phyloP scores from a whole-genome alignment of 2,797 vertebrate species.

The Acipenser ruthenus region DNA sequence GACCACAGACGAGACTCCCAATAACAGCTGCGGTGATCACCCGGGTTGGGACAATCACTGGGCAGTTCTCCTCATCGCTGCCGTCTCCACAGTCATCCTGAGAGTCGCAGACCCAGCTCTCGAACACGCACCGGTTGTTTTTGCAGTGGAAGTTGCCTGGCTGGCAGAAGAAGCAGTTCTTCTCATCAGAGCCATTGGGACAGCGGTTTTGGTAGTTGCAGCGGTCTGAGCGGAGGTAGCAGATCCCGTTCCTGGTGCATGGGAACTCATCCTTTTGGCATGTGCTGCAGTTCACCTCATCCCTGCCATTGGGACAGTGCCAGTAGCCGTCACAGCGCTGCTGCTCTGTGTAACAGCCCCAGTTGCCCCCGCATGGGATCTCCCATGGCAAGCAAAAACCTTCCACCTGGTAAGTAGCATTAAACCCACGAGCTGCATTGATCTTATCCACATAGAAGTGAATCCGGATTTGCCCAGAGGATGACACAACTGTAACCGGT shows the following conservation, averaged over 20 bases:
- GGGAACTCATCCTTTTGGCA: slow-evolving; percentile 95
- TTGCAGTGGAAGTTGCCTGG: slow-evolving; percentile 97
- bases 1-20: slow-evolving; percentile 88
- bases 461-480: slow-evolving; percentile 84
- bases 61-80: slow-evolving; percentile 94
- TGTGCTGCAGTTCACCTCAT: slow-evolving; percentile 84
- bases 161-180: slow-evolving; percentile 97
- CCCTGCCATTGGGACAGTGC: slow-evolving; percentile 92
- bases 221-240: slow-evolving; percentile 93
- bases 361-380: slow-evolving; percentile 87
- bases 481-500: slow-evolving; percentile 82
- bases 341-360: slow-evolving; percentile 90
- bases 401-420: slow-evolving; percentile 94
- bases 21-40: slow-evolving; percentile 96
- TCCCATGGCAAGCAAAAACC: slow-evolving; percentile 96
- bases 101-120: slow-evolving; percentile 97
- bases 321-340: slow-evolving; percentile 93
- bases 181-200: slow-evolving; percentile 92
- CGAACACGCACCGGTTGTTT: slow-evolving; percentile 96
- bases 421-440: slow-evolving; percentile 90
- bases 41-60: slow-evolving; percentile 86
- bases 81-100: slow-evolving; percentile 96
- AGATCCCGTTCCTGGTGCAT: slow-evolving; percentile 86
- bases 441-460: slow-evolving; percentile 96
- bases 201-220: slow-evolving; percentile 99